Evolutionary conservation across 2,888 invertebrate species (phyloP), one percentile per base, ranked within the genome.

Genomic region (Alentia gelatinosa): DNA sequence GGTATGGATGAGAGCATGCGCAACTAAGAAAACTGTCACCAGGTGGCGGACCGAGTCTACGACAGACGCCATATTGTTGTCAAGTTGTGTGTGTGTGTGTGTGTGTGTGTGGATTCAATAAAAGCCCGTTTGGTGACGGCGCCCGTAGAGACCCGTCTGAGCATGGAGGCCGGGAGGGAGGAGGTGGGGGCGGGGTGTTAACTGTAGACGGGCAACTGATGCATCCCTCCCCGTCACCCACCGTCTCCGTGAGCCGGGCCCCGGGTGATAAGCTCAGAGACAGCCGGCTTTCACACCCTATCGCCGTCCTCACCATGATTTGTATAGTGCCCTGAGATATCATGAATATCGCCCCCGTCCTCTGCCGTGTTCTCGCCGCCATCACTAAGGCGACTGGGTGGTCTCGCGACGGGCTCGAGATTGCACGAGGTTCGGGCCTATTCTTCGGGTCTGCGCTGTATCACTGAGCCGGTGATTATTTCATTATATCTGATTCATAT

Each of bases 401-500:
- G 12, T 79, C 79, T 79, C 79, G 79, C 39, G 4, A 26, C 79
- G 23, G 15, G 12, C 35, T n/a, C 79, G 37, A 79, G 79, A 79
- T 79, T 79, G 79, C 23, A 4, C 39, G 68, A 30, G 68, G 30
- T 26, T 1, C 12, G 30, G 35, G 23, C 35, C 1, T n/a, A 79
- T 79, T 79, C 37, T 37, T 79, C 19, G 79, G 37, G 39, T 26
- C 79, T 79, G 79, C 79, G 37, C 79, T 79, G 79, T 79, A 79
- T 79, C 79, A 35, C 37, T 23, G 37, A 26, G 37, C 37, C 35
- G 79, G 79, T 79, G 79, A 79, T 79, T 79, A 79, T 79, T 79
- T 79, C 79, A 79, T 79, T 79, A 79, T 79, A 79, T 79, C 79
- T 79, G 79, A 79, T 79, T 37, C 79, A 79, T 37, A 79, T 79